Conservation (phyloP, 2,888 invertebrate species). For the Drosophila greeni region DNA sequence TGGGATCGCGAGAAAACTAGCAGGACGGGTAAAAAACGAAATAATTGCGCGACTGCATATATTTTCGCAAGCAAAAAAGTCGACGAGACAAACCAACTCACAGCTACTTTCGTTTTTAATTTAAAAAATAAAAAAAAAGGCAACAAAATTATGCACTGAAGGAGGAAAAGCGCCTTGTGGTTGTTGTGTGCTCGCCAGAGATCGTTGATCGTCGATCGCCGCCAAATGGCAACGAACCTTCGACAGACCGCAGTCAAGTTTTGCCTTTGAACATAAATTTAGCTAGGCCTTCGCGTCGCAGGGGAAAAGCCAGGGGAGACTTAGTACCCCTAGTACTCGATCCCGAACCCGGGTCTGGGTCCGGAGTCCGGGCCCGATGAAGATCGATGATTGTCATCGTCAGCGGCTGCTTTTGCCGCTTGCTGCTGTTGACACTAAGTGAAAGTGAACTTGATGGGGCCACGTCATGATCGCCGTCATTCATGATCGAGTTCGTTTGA, state of each 20-base stretch:
- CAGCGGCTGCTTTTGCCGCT: slow-evolving; percentile 50
- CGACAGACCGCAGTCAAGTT: slow-evolving; percentile 66
- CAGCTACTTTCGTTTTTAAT: slow-evolving; percentile 73
- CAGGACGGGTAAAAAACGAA: slow-evolving; percentile 36
- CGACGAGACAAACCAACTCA: slow-evolving; percentile 31
- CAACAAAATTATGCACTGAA: slow-evolving; percentile 42
- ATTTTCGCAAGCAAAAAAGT: slow-evolving; percentile 53
- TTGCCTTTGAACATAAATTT: slow-evolving; percentile 68
- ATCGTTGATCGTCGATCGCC: slow-evolving; percentile 52
- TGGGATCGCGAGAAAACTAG: slow-evolving; percentile 45
- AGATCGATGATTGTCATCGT: slow-evolving; percentile 76
- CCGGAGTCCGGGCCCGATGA: slow-evolving; percentile 65
- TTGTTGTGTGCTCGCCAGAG: slow-evolving; percentile 36
- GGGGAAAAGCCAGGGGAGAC: slow-evolving; percentile 28
- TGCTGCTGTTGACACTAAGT: slow-evolving; percentile 68
- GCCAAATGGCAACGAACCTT: slow-evolving; percentile 72
- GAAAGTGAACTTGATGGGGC: slow-evolving; percentile 72
- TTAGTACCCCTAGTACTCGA: slow-evolving; percentile 13
- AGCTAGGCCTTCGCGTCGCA: slow-evolving; percentile 43
- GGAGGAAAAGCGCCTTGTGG: slow-evolving; percentile 47
- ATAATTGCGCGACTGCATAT: slow-evolving; percentile 73
- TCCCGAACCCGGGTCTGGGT: slow-evolving; percentile 3
- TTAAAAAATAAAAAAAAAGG: slow-evolving; percentile 46
- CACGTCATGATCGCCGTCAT: slow-evolving; percentile 43
- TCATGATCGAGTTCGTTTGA: slow-evolving; percentile 37